These are phyloP conservation scores for Pituophis catenifer DNA, from an alignment of 2,113 vertebrate species.

Conservation along the genomic window DNA sequence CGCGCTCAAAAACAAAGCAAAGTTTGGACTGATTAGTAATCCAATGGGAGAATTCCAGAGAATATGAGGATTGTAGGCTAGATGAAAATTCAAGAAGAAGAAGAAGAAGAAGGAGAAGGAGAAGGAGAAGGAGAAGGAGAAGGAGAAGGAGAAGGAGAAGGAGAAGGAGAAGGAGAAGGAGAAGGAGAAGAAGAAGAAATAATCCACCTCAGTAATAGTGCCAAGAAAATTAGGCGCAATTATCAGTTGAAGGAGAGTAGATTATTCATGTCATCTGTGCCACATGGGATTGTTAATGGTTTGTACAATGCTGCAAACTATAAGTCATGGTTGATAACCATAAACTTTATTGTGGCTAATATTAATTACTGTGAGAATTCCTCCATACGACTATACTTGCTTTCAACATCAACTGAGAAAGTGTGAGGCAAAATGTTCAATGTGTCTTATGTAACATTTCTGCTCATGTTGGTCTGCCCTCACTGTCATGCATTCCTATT, in stretches of 20 bases:
- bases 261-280: background rate
- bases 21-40: background rate
- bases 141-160: background rate
- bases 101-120: background rate
- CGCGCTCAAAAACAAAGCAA: background rate
- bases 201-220: background rate
- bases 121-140: background rate
- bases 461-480: too few relatives aligned
- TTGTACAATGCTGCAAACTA: background rate
- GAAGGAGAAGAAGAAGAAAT: background rate
- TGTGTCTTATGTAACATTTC: too few relatives aligned
- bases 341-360: background rate
- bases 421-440: too few relatives aligned
- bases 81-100: background rate
- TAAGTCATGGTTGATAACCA: background rate
- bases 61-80: background rate
- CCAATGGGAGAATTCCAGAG: background rate
- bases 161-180: background rate
- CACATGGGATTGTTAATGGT: background rate
- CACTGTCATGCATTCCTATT: too few relatives aligned
- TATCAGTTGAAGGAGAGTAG: background rate
- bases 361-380: too few relatives aligned
- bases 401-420: too few relatives aligned
- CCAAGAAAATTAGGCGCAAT: background rate
- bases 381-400: too few relatives aligned